Base-by-base conservation (phyloP, 2,888 invertebrate genomes). In the Thelaira solivaga region DNA sequence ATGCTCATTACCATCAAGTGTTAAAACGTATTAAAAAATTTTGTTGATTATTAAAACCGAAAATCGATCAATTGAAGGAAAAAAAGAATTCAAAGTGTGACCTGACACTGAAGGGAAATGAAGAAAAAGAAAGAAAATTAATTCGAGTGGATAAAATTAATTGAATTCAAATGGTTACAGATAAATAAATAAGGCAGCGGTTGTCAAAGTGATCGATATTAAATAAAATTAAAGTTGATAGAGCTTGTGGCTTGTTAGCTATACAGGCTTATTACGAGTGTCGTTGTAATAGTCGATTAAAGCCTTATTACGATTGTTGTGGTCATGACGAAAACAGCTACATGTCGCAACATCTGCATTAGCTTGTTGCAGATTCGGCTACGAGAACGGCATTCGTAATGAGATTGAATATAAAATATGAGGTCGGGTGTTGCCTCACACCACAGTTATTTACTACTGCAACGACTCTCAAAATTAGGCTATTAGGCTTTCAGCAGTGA, bases 81-180 rank as follows among this genome's bases (percentile, higher is more conserved):
- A n/a, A n/a, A n/a, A n/a, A 49, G 67, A 62, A 36, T 68, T 59
- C 51, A 77, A 73, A 73, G 73, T 73, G 73, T 64, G 68, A 77
- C 68, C 64, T 73, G 73, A 16, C 57, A 68, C 73, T 64, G 57
- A 59, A 61, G 43, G 39, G 29, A 18, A 24, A 39, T 13, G n/a
- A 43, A 20, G 20, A 31, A 8, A 45, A 41, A 47, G 34, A 64
- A 49, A 24, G 6, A 24, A 49, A 29, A 24, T 29, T 29, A 55
- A 36, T 13, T 43, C 20, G 26, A 39, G n/a, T 39, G 24, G 2
- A 39, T 4, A 62, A 51, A n/a, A 72, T 76, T 67, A 77, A 77
- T 73, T 77, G 73, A 77, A 18, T 64, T 73, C 67, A 77, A 77
- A 71, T 76, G 76, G 61, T 55, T 59, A 7, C 7, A 11, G 31